phyloP scores from a whole-genome alignment of 2,113 vertebrate species.

The Cranoglanis bouderius region DNA sequence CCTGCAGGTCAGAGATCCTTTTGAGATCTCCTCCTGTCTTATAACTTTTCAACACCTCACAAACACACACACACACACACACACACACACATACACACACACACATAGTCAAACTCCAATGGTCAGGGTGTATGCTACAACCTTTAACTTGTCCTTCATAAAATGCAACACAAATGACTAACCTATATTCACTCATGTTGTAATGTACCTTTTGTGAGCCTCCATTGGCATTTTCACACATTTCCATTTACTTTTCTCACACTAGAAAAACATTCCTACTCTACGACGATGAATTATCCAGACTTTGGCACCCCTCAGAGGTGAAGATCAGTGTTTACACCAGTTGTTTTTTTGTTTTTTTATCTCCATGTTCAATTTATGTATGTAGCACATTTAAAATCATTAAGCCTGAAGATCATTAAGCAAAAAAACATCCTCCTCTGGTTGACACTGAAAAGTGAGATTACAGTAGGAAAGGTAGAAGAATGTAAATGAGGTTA shows the following conservation, averaged over 20 bases:
- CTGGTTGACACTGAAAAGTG: neutral
- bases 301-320: conserved; percentile 9
- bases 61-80: neutral
- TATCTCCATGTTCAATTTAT: neutral
- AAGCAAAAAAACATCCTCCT: neutral
- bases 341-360: neutral
- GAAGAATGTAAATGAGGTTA: neutral
- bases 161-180: neutral
- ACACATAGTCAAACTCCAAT: neutral
- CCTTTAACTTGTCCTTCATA: neutral
- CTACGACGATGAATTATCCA: neutral
- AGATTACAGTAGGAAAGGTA: neutral
- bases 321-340: neutral
- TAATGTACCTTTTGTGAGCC: neutral
- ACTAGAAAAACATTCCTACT: neutral
- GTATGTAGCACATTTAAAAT: neutral
- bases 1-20: conserved; percentile 24
- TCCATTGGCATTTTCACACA: too few species aligned
- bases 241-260: neutral
- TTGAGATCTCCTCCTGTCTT: conserved; percentile 12
- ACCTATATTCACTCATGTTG: neutral
- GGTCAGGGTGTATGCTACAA: neutral
- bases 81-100: neutral
- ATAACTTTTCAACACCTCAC: neutral
- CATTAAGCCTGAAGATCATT: neutral